phyloP scores from a whole-genome alignment of 2,888 invertebrate species.

The Pardosa pseudoannulata region DNA sequence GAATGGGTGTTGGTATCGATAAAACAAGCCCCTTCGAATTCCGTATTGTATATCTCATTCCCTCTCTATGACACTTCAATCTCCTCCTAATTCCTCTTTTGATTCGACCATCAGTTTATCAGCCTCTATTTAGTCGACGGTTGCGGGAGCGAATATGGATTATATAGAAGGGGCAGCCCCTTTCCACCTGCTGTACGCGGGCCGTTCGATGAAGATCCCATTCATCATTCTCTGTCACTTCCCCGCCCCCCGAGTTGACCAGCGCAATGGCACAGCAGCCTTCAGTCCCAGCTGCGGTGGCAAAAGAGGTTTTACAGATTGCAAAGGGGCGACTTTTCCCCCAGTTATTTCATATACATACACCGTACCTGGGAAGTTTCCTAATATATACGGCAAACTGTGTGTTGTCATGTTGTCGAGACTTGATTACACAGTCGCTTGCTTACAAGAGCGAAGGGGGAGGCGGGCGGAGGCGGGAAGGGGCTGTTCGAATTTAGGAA shows the following conservation, averaged over 20 bases:
- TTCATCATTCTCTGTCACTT: slow-evolving; percentile 68
- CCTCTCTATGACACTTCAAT: slow-evolving; percentile 9
- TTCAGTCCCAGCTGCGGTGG: slow-evolving; percentile 62
- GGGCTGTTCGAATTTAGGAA: slow-evolving; percentile 13
- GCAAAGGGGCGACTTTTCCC: slow-evolving; percentile 42
- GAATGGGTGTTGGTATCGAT: no score
- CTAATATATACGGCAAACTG: slow-evolving; percentile 64
- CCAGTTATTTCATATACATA: slow-evolving; percentile 30
- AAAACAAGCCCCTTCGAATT: no score
- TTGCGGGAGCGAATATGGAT: slow-evolving; percentile 62
- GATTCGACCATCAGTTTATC: slow-evolving; percentile 62
- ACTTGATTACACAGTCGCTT: slow-evolving; percentile 61
- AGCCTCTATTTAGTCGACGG: slow-evolving; percentile 49
- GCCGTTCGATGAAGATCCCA: slow-evolving; percentile 67
- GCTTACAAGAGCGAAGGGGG: slow-evolving; percentile 34
- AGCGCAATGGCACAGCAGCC: slow-evolving; percentile 26
- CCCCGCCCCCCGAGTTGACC: slow-evolving; percentile 25
- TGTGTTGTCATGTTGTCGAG: slow-evolving; percentile 62
- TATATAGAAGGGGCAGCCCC: slow-evolving; percentile 33
- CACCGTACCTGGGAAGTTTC: slow-evolving; percentile 46
- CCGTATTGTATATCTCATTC: background rate
- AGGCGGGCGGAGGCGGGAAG: background rate
- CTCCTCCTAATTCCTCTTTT: slow-evolving; percentile 38
- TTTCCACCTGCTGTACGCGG: slow-evolving; percentile 39
- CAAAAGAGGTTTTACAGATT: slow-evolving; percentile 70